Conservation (phyloP, 2,113 vertebrate genomes). For the Amblyornis subalaris region DNA sequence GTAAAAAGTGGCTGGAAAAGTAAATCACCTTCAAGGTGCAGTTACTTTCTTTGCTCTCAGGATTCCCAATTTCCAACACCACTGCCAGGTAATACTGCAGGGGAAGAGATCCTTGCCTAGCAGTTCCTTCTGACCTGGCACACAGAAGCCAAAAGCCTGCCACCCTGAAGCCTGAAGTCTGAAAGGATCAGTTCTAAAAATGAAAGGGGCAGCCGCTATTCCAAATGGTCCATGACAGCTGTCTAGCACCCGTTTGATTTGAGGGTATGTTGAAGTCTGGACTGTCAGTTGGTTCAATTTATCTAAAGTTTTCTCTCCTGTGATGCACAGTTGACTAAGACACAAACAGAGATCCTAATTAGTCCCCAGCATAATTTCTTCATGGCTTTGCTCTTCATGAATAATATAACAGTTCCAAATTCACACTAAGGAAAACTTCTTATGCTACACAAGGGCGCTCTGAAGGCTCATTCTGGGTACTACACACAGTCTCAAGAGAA, state of each 20-base stretch:
- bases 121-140: neutral
- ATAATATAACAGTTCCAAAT: neutral
- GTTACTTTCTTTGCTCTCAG: neutral
- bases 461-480: neutral
- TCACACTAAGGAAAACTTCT: neutral
- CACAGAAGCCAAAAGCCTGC: neutral
- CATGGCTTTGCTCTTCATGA: neutral
- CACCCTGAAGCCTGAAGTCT: neutral
- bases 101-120: neutral
- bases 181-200: neutral
- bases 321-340: neutral
- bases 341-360: neutral
- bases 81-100: neutral
- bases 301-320: neutral
- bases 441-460: accelerated
- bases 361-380: neutral
- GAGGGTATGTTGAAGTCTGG: neutral
- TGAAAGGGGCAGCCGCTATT: neutral
- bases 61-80: neutral
- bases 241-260: neutral
- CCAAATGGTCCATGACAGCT: neutral
- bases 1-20: neutral
- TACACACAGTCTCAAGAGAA: neutral
- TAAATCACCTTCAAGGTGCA: neutral
- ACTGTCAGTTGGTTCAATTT: neutral